A percentile compares a stretch with the other conserved stretches of the same genome.
phyloP scores from a whole-genome alignment of 1,140 invertebrate species.

The Tetramorium parvispinum region DNA sequence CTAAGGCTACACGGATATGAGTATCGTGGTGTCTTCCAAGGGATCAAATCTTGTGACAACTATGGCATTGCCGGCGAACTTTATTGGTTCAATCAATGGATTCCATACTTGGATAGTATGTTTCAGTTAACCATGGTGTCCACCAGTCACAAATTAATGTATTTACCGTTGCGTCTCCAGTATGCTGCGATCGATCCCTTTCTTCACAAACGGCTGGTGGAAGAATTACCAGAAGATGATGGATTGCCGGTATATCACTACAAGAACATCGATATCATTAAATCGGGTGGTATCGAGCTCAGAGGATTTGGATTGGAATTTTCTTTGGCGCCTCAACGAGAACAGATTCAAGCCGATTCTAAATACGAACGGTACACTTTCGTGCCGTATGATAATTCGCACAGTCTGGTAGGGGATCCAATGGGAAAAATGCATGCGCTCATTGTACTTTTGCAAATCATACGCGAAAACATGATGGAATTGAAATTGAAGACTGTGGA shows the following conservation, averaged over 20 bases:
- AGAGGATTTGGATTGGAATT: constrained; percentile 96
- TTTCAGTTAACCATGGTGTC: constrained; percentile 95
- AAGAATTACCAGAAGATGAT: constrained; percentile 81
- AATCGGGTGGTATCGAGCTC: constrained; percentile 95
- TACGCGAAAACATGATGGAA: constrained; percentile 92
- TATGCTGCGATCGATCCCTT: constrained; percentile 93
- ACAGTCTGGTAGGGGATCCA: constrained; percentile 87
- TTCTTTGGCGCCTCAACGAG: constrained; percentile 93
- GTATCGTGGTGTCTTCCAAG: constrained; percentile 95
- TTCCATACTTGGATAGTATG: constrained; percentile 97
- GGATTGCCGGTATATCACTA: constrained; percentile 90
- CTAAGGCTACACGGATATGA: constrained; percentile 97
- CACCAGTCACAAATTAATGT: constrained; percentile 91
- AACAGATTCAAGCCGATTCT: constrained; percentile 90
- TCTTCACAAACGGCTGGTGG: constrained; percentile 87
- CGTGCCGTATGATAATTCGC: constrained; percentile 90
- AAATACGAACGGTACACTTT: constrained; percentile 94
- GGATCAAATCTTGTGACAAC: constrained; percentile 90
- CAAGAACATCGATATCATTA: constrained; percentile 90
- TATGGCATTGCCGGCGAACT: constrained; percentile 89
- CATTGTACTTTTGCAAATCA: constrained; percentile 89
- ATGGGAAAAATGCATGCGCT: constrained; percentile 88
- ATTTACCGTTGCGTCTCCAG: constrained; percentile 95
- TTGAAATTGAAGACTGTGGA: constrained; percentile 92
- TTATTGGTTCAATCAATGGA: constrained; percentile 95